Conservation (phyloP, 2,797 vertebrate species). For the Notoglanidium macrostoma region DNA sequence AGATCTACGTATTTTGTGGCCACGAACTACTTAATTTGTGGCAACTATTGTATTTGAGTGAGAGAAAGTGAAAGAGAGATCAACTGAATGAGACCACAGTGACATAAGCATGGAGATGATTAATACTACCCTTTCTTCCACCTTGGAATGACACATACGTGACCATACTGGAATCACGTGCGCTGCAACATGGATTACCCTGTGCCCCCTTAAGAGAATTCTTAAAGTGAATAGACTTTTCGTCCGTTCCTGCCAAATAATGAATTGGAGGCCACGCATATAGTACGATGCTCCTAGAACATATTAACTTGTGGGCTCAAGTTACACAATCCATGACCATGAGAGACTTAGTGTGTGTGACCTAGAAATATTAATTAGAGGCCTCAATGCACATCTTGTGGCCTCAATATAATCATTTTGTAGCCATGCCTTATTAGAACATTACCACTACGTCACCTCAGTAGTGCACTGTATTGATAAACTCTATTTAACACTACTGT, state of each 20-base stretch:
- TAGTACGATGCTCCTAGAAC: not conserved
- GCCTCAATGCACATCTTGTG: not conserved
- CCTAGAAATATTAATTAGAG: conserved; percentile 9
- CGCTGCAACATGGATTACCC: conserved; percentile 9
- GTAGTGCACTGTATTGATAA: not conserved
- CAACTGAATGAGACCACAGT: conserved; percentile 7
- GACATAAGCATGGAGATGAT: conserved; percentile 6
- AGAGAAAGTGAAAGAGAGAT: not conserved
- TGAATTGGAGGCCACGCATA: not conserved
- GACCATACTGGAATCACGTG: not conserved
- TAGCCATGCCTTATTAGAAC: not conserved
- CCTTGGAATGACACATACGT: not conserved
- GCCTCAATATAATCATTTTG: not conserved
- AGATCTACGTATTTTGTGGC: conserved; percentile 2
- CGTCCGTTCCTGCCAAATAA: not conserved
- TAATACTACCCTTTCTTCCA: conserved; percentile 15
- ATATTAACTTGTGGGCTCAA: not conserved
- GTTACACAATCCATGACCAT: not conserved
- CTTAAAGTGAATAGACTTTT: conserved; percentile 4
- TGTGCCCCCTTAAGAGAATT: not conserved
- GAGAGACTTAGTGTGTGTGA: not conserved
- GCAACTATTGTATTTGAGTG: not conserved
- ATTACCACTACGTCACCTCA: not conserved
- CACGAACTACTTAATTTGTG: conserved; percentile 1
- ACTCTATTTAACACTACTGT: not conserved